Conservation (phyloP, 2,113 vertebrate genomes). For the Thunnus thynnus region DNA sequence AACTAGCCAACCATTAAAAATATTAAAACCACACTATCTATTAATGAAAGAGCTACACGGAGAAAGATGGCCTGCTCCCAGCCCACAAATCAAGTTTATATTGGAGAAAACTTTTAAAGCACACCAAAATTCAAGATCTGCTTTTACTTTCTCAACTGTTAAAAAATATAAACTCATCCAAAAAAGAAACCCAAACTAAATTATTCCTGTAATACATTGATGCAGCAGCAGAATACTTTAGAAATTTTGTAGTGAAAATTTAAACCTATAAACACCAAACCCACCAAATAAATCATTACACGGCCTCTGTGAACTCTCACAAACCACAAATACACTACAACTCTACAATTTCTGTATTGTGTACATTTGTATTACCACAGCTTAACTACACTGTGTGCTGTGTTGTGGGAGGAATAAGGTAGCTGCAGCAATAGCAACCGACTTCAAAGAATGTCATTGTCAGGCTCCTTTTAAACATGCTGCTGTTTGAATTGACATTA, state of each 20-base stretch:
- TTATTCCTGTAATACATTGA: no score
- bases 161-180: background rate
- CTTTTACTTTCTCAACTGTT: slow-evolving; percentile 4
- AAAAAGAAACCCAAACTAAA: no score
- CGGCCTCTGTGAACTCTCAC: background rate
- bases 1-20: slow-evolving; percentile 32
- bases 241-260: no score
- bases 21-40: slow-evolving; percentile 18
- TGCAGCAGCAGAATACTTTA: no score
- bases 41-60: slow-evolving; percentile 24
- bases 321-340: no score
- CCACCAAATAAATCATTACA: background rate
- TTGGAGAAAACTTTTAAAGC: slow-evolving; percentile 7
- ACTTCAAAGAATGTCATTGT: background rate
- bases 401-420: background rate
- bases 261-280: background rate
- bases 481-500: background rate
- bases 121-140: background rate
- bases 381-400: background rate
- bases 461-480: background rate
- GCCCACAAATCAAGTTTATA: slow-evolving; percentile 27
- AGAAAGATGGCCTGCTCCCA: background rate
- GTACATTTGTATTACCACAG: no score
- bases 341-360: no score
- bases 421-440: background rate